Evolutionary conservation across 2,888 invertebrate species (phyloP).

Genomic region (Pseudococcus longispinus): DNA sequence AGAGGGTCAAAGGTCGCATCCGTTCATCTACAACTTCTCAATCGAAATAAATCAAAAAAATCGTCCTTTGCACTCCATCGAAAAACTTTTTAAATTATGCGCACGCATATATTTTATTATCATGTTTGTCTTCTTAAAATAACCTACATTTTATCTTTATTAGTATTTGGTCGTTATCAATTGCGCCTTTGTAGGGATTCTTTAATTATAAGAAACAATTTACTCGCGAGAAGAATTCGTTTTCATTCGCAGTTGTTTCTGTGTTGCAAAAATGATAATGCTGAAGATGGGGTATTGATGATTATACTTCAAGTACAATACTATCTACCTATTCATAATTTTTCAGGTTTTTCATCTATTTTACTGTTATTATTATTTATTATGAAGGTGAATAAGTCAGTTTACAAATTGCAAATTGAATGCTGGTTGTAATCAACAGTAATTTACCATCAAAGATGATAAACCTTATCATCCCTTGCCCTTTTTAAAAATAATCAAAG

Average conservation of each 20-base stretch:
- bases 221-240: neutral
- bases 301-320: too few species aligned
- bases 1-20: slow-evolving; percentile 49
- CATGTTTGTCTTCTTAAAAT: slow-evolving; percentile 47
- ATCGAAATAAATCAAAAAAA: slow-evolving; percentile 52
- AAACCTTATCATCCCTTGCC: too few species aligned
- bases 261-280: neutral
- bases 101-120: slow-evolving; percentile 41
- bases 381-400: too few species aligned
- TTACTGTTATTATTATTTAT: too few species aligned
- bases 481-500: too few species aligned
- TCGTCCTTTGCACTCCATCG: slow-evolving; percentile 47
- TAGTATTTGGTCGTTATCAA: slow-evolving; percentile 39
- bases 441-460: too few species aligned
- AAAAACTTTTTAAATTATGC: slow-evolving; percentile 44
- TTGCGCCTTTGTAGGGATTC: slow-evolving; percentile 41
- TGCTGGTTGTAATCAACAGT: too few species aligned
- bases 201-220: slow-evolving; percentile 36
- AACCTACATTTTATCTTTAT: slow-evolving; percentile 46
- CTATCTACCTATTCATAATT: too few species aligned
- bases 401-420: too few species aligned
- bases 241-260: neutral
- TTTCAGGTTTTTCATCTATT: too few species aligned
- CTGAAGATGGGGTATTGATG: neutral
- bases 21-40: slow-evolving; percentile 47